phyloP scores from a whole-genome alignment of 2,888 invertebrate species.

The Eilema sororculum region DNA sequence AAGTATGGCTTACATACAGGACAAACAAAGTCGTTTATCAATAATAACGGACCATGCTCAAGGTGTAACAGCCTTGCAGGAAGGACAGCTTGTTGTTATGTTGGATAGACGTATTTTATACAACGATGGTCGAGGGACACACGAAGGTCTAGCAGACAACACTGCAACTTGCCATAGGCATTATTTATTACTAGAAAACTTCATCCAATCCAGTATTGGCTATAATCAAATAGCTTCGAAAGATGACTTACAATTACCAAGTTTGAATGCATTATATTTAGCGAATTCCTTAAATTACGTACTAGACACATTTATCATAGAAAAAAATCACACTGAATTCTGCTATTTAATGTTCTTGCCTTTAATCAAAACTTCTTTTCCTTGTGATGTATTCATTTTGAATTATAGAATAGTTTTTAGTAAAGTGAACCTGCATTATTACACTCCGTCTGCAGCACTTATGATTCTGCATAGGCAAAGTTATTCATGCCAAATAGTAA shows the following conservation, averaged over 20 bases:
- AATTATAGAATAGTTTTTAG: slow-evolving; percentile 68
- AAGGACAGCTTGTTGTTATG: slow-evolving; percentile 96
- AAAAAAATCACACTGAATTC: slow-evolving; percentile 59
- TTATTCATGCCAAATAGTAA: slow-evolving; percentile 66
- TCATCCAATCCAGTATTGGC: slow-evolving; percentile 40
- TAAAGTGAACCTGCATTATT: slow-evolving; percentile 45
- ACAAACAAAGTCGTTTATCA: slow-evolving; percentile 89
- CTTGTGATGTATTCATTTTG: slow-evolving; percentile 74
- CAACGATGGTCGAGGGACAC: slow-evolving; percentile 97
- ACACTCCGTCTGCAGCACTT: slow-evolving; percentile 61
- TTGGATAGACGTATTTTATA: slow-evolving; percentile 96
- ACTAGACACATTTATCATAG: slow-evolving; percentile 70
- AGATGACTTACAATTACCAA: slow-evolving; percentile 63
- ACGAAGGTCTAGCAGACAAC: slow-evolving; percentile 97
- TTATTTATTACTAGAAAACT: slow-evolving; percentile 73
- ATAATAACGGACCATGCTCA: slow-evolving; percentile 95
- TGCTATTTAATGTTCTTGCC: slow-evolving; percentile 72
- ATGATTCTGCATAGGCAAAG: slow-evolving; percentile 72
- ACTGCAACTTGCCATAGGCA: slow-evolving; percentile 87
- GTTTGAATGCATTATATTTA: slow-evolving; percentile 67
- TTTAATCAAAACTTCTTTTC: slow-evolving; percentile 71
- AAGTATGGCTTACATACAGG: slow-evolving; percentile 94
- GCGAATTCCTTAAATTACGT: slow-evolving; percentile 64
- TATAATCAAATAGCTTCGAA: slow-evolving; percentile 28
- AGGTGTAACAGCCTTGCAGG: slow-evolving; percentile 95